phyloP scores from a whole-genome alignment of 2,797 vertebrate genomes.

The Loriculus beryllinus region DNA sequence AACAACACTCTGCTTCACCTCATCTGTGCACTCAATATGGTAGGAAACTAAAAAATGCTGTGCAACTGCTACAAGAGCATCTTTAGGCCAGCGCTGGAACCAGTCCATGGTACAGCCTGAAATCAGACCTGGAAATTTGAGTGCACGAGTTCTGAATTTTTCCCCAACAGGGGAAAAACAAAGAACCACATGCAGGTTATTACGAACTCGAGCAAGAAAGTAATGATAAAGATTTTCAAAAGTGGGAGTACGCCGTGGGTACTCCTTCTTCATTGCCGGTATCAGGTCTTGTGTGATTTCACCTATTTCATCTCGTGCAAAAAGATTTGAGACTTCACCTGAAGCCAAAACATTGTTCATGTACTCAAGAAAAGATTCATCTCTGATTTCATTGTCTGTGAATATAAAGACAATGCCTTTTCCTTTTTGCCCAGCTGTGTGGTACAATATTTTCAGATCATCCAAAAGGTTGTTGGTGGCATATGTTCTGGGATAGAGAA shows the following conservation, averaged over 20 bases:
- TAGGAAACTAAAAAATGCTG: constrained; percentile 82
- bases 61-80: constrained; percentile 84
- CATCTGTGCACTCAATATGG: constrained; percentile 79
- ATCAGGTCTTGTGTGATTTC: constrained; percentile 85
- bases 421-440: constrained; percentile 80
- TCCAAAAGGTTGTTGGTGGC: constrained; percentile 83
- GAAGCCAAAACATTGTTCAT: constrained; percentile 86
- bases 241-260: constrained; percentile 76
- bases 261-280: constrained; percentile 78
- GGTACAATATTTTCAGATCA: constrained; percentile 83
- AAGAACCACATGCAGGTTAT: constrained; percentile 84
- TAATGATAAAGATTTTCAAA: constrained; percentile 84
- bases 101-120: constrained; percentile 87
- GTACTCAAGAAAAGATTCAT: constrained; percentile 86
- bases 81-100: constrained; percentile 85
- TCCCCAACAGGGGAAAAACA: constrained; percentile 87
- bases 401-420: constrained; percentile 84
- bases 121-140: constrained; percentile 85
- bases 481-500: constrained; percentile 76
- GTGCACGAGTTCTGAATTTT: constrained; percentile 80
- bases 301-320: constrained; percentile 83
- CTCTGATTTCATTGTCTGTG: constrained; percentile 86
- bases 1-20: constrained; percentile 78
- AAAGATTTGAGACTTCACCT: constrained; percentile 83
- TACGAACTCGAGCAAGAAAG: constrained; percentile 82